Base-by-base conservation (phyloP, 2,797 vertebrate genomes). In the Chaetodon trifasciatus region DNA sequence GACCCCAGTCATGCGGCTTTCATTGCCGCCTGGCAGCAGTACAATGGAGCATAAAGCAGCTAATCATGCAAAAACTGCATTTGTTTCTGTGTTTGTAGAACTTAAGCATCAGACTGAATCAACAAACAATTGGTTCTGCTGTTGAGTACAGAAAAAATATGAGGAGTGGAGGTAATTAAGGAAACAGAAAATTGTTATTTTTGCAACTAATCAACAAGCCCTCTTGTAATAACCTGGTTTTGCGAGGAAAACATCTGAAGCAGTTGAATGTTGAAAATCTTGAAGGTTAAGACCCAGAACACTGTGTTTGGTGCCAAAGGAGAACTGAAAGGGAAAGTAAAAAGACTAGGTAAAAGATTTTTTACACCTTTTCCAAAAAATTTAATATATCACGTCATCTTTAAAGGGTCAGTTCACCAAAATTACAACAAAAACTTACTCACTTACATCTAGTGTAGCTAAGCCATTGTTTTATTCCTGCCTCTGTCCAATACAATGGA, bases 181-280 rank as follows among this genome's bases (percentile, higher is more conserved):
- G 55, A 70, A 74, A 70, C 63, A 21, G 8, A 55, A 68, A 53
- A 35, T 10, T 69, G 24, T 62, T 82, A 57, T 88, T 91, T 85
- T 86, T 74, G 28, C 83, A 39, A 74, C 63, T 82, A 85, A 88
- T 90, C 83, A 80, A 23, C 42, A 58, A 86, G 76, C 82, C 79
- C 37, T 71, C 64, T 82, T 81, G 61, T 62, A 65, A 69, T 56
- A 57, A 40, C 61, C 74, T 9, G 32, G 62, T 67, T 74, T 65
- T 75, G 50, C 3, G 2, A 57, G 55, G 24, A 74, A 74, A 76
- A 82, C 74, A 78, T 74, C 60, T 58, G 40, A 74, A 87, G 88
- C 77, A 81, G 86, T 82, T 78, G 40, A 10, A 61, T 10, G 57
- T 79, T 42, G 35, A 55, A 61, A 8, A 61, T 10, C 53, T 79